Evolutionary conservation across 1,140 invertebrate species (phyloP), one percentile per base, ranked within the genome.

Genomic region (Tetragonula clypearis): DNA sequence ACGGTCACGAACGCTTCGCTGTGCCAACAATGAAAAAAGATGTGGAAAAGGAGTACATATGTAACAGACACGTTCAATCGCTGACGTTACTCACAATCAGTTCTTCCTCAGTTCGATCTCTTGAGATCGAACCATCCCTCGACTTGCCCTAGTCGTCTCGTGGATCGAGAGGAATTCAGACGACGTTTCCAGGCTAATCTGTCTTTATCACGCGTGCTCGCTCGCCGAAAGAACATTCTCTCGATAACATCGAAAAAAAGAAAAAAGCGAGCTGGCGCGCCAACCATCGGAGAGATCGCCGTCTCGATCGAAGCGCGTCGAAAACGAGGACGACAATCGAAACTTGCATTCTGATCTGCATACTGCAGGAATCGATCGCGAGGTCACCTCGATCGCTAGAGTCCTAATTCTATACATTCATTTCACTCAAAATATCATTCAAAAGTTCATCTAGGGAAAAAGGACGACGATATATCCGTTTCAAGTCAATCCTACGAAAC

Each of bases 101-200:
- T 49, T 56, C 73, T 58, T 75, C 55, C 26, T 58, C 23, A 21
- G 21, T 49, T 53, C 35, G 35, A 78, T 62, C 58, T 49, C 62
- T 19, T 35, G 75, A 21, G 35, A 49, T 49, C 75, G 74, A 76
- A 56, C 9, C 30, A 30, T 30, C 30, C 75, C 23, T 8, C 75
- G 35, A 62, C 75, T 56, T 60, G 23, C 30, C 11, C 30, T 8
- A 30, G 58, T 19, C 71, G 49, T 55, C n/a, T 49, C 21, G 49
- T 8, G n/a, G 49, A 62, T 66, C 82, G 65, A 58, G 41, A 75
- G 30, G 55, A 66, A 78, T 71, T 69, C 35, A 30, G 21, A 11
- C 23, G 75, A 84, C 82, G 82, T 79, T 72, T 84, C 82, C 56
- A 84, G 82, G 82, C 76, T 84, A 84, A 84, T 84, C 76, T 41